A percentile compares a stretch with the other conserved stretches of the same genome.
Conservation (phyloP, 2,113 vertebrate genomes). For the Nerophis ophidion region DNA sequence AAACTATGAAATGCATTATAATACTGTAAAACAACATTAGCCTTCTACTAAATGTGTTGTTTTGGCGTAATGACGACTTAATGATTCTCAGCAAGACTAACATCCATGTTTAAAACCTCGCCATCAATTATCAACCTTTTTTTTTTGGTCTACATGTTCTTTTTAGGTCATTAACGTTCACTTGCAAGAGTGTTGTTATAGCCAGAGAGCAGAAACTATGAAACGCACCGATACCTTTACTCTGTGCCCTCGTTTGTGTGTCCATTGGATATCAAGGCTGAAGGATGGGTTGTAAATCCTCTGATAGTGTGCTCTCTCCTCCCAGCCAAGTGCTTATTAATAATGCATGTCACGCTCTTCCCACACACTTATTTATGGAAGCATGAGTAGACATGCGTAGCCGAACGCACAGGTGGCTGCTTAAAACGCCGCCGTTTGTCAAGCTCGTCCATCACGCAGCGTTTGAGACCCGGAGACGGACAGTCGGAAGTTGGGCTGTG, state of each 20-base stretch:
- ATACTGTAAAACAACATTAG: too few relatives aligned
- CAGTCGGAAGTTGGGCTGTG: conserved; percentile 18
- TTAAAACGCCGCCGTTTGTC: conserved; percentile 29
- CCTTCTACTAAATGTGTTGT: too few relatives aligned
- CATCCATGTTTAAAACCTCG: background rate
- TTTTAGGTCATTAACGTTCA: background rate
- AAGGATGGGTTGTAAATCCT: conserved; percentile 32
- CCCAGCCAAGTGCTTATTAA: conserved; percentile 43
- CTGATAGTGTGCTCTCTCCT: conserved; percentile 33
- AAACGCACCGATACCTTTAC: background rate
- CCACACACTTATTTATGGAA: conserved; percentile 43
- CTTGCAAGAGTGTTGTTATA: background rate
- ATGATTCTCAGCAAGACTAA: background rate
- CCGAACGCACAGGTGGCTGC: conserved; percentile 37
- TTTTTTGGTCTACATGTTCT: background rate
- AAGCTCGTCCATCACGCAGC: conserved; percentile 28
- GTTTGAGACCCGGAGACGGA: conserved; percentile 15
- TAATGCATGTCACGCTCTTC: conserved; percentile 47
- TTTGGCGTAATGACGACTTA: background rate
- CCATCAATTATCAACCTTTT: too few relatives aligned
- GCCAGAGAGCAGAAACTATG: background rate
- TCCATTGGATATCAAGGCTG: conserved; percentile 6
- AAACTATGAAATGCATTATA: too few relatives aligned
- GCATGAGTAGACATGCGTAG: conserved; percentile 12
- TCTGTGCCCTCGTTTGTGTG: too few relatives aligned